These are phyloP conservation scores for Gymnoscopelus microlampas DNA, from an alignment of 2,797 vertebrate species.

Conservation along the genomic window DNA sequence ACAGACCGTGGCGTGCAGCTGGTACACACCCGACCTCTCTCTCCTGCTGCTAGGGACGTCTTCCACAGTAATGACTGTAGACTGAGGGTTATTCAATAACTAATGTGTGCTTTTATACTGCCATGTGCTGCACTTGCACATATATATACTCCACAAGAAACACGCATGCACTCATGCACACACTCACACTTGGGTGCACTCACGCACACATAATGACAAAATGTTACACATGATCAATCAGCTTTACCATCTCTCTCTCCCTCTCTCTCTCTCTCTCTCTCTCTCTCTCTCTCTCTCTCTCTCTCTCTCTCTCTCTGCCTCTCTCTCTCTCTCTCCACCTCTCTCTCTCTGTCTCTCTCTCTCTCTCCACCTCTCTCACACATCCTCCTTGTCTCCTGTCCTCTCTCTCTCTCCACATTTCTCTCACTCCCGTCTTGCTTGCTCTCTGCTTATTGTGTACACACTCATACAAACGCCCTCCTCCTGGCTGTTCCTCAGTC, in stretches of 20 bases:
- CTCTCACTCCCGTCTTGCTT: slow-evolving; percentile 1
- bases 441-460: not conserved
- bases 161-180: slow-evolving; percentile 34
- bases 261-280: not conserved
- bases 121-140: slow-evolving; percentile 56
- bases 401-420: not conserved
- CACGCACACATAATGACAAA: slow-evolving; percentile 3
- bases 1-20: slow-evolving; percentile 1
- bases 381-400: no score
- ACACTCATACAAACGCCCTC: not conserved
- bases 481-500: not conserved
- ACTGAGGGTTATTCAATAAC: slow-evolving; percentile 60
- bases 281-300: not conserved
- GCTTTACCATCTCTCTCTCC: slow-evolving; percentile 29
- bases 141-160: slow-evolving; percentile 36
- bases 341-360: not conserved
- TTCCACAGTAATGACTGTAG: slow-evolving; percentile 21
- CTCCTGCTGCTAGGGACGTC: slow-evolving; percentile 16
- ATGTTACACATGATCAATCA: slow-evolving; percentile 36
- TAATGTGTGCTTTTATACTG: slow-evolving; percentile 55
- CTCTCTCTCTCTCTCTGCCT: not conserved
- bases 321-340: not conserved
- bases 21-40: slow-evolving; percentile 20
- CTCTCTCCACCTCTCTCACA: not conserved
- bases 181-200: slow-evolving; percentile 39